Conservation (phyloP, 35 echinoderm and acorn worm genomes). For the Lytechinus variegatus region DNA sequence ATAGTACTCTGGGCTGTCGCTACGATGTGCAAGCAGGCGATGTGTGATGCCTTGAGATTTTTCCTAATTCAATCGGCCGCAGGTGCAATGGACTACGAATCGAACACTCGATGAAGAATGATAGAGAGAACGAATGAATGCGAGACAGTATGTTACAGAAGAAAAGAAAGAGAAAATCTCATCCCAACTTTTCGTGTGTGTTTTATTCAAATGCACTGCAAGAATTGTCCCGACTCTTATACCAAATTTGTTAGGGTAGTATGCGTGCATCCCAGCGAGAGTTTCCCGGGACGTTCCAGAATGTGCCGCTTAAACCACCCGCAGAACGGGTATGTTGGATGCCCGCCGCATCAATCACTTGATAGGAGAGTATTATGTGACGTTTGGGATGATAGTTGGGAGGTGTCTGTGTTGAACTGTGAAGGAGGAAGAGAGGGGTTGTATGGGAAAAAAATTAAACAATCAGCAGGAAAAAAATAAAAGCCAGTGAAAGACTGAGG, state of each 20-base stretch:
- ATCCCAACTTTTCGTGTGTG: not conserved
- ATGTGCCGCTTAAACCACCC: not conserved
- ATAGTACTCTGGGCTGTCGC: not conserved
- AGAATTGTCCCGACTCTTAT: not conserved
- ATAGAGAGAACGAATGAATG: not conserved
- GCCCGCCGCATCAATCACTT: not conserved
- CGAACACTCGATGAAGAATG: not conserved
- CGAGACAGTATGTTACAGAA: not conserved
- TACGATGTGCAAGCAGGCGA: slow-evolving; percentile 8
- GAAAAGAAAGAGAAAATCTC: not conserved
- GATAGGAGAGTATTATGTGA: not conserved
- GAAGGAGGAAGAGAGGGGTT: not conserved
- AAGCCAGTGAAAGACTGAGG: not conserved
- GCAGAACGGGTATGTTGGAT: not conserved
- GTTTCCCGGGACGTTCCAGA: not conserved
- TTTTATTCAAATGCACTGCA: not conserved
- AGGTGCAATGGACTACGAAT: slow-evolving; percentile 23
- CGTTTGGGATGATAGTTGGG: not conserved
- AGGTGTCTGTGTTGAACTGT: not conserved
- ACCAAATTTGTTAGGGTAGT: not conserved
- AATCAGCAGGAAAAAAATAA: not conserved
- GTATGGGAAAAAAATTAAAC: not conserved
- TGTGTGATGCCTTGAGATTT: slow-evolving; percentile 17
- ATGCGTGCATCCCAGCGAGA: not conserved
- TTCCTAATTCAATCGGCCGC: slow-evolving; percentile 36